A percentile compares a stretch with the other conserved stretches of the same genome.
Evolutionary conservation across 2,888 invertebrate genomes (phyloP).

Genomic region (Bibio marci): DNA sequence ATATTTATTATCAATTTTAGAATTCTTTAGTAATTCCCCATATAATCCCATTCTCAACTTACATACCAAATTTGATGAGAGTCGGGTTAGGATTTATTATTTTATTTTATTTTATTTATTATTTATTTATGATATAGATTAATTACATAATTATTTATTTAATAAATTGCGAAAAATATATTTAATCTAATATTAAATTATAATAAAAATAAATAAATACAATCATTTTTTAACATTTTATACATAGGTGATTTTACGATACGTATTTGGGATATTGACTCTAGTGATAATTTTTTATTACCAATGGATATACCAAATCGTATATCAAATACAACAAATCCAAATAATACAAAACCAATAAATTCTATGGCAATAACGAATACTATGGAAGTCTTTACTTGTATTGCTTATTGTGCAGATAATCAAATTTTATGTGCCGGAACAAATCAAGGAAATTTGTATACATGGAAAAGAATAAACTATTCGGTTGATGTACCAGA

Average conservation of each 20-base stretch:
- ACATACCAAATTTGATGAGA: too few relatives aligned
- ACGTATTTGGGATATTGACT: conserved; percentile 87
- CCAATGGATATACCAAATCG: conserved; percentile 35
- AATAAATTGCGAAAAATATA: too few relatives aligned
- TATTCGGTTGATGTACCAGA: conserved; percentile 41
- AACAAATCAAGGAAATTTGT: conserved; percentile 75
- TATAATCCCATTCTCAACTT: too few relatives aligned
- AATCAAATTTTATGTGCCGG: conserved; percentile 76
- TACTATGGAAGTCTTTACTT: conserved; percentile 45
- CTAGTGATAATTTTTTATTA: conserved; percentile 80
- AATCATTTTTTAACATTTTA: too few relatives aligned
- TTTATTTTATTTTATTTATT: too few relatives aligned
- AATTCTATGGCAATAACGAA: conserved; percentile 5
- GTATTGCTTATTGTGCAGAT: conserved; percentile 47
- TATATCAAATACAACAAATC: conserved; percentile 7
- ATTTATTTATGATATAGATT: too few relatives aligned
- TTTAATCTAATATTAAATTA: too few relatives aligned
- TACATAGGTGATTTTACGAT: conserved; percentile 66
- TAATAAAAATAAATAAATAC: too few relatives aligned
- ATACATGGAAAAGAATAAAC: conserved; percentile 55
- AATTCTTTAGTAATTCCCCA: too few relatives aligned
- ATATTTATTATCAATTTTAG: too few relatives aligned
- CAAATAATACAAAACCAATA: not conserved
- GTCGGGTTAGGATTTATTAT: too few relatives aligned
- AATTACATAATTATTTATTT: too few relatives aligned